Conservation (phyloP, 1,140 invertebrate genomes). For the Zaprionus vittiger region DNA sequence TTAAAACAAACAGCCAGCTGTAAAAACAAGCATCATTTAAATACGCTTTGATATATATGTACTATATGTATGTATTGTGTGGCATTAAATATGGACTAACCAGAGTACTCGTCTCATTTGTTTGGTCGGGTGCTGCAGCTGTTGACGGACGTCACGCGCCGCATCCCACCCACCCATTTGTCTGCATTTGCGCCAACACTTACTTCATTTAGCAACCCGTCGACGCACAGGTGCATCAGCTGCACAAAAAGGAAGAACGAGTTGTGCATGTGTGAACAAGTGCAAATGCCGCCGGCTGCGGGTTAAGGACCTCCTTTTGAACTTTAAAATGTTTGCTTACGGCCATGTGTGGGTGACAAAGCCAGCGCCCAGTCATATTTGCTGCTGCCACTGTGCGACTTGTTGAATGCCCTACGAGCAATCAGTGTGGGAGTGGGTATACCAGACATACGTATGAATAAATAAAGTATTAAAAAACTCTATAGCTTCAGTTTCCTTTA, state of each 20-base stretch:
- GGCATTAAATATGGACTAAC: slow-evolving; percentile 1
- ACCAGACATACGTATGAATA: not conserved
- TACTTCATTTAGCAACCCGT: slow-evolving; percentile 71
- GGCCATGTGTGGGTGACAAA: slow-evolving; percentile 61
- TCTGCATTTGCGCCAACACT: slow-evolving; percentile 80
- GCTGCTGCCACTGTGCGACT: slow-evolving; percentile 9
- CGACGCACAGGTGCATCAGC: slow-evolving; percentile 37
- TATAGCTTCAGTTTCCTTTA: too few relatives aligned
- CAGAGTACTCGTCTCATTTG: slow-evolving; percentile 45
- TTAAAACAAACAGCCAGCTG: not conserved
- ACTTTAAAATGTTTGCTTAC: slow-evolving; percentile 78
- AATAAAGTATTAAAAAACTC: not conserved
- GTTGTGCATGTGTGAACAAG: slow-evolving; percentile 26
- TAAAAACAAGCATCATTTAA: not conserved
- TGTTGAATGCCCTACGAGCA: slow-evolving; percentile 17
- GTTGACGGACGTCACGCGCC: slow-evolving; percentile 50
- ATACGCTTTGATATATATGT: not conserved
- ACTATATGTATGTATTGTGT: not conserved
- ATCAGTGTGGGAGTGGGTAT: not conserved
- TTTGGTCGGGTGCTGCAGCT: slow-evolving; percentile 29
- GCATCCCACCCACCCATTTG: slow-evolving; percentile 47
- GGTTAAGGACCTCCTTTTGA: slow-evolving; percentile 82
- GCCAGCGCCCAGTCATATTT: slow-evolving; percentile 17
- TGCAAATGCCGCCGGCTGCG: slow-evolving; percentile 57
- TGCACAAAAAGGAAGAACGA: slow-evolving; percentile 24